Evolutionary conservation across 2,113 vertebrate species (phyloP), one percentile per base, ranked within the genome.

Genomic region (Crotalus tigris): DNA sequence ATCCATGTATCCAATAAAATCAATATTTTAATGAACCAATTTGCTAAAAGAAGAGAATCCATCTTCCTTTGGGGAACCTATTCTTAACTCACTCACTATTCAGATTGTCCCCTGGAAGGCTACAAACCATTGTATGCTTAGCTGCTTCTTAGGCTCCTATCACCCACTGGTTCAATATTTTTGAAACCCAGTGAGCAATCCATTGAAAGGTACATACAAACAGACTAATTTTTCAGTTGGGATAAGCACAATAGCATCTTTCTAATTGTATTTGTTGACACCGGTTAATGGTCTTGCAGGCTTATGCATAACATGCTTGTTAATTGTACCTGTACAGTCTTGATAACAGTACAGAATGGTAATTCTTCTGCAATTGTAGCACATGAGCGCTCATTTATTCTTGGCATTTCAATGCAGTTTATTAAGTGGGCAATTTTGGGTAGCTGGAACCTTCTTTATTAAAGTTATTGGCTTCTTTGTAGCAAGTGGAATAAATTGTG

Each of bases 401-500:
- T 88, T 90, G 55, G 92, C 93, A 93, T 96, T 97, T 97, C 96
- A 97, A 90, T 95, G 95, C 54, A 94, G 95, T 96, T 97, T 97
- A 97, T 97, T 97, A 97, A 97, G 96, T 97, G 94, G 95, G 95
- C 26, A 96, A 97, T 95, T 96, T 95, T 97, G 96, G 96, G 95
- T 96, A 95, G 96, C 95, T 96, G 95, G 95, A 97, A 94, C 95
- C 94, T 97, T 96, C 94, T 96, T 97, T 97, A 97, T 96, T 97
- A 97, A 97, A 96, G 94, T 96, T 97, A 97, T 96, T 97, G 96
- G 95, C 95, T 96, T 96, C 96, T 95, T 95, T 95, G 95, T 96
- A 95, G 96, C 95, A 93, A 96, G 0, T 0, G 95, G 96, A 97
- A 97, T 97, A 96, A 96, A 97, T 96, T 96, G 95, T 95, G 95